Percentiles rank a stretch among this genome's conserved stretches.
These are phyloP conservation scores for Micropoecilia bifurca DNA, from an alignment of 2,797 vertebrate species.

Conservation along the genomic window DNA sequence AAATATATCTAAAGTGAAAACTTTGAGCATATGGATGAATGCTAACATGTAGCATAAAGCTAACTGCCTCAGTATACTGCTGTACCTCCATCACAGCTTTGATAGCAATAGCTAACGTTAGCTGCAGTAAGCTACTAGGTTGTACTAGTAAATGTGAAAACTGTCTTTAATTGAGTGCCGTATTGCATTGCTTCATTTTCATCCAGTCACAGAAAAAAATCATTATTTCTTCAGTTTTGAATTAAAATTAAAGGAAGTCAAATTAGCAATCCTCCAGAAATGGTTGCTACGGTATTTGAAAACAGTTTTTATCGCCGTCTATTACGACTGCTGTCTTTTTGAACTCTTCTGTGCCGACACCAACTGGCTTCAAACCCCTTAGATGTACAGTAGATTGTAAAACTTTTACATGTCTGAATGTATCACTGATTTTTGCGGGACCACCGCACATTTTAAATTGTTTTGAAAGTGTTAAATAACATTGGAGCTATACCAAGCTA, in stretches of 20 bases:
- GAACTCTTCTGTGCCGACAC: slow-evolving; percentile 31
- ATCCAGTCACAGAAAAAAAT: neutral
- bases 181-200: neutral
- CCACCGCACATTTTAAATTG: slow-evolving; percentile 28
- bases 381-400: slow-evolving; percentile 82
- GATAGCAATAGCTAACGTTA: slow-evolving; percentile 6
- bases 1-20: neutral
- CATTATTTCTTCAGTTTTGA: neutral
- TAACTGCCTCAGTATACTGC: neutral
- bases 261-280: slow-evolving; percentile 18
- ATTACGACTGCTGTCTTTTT: slow-evolving; percentile 13
- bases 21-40: neutral
- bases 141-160: slow-evolving; percentile 1
- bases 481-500: slow-evolving; percentile 42
- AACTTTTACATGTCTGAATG: slow-evolving; percentile 89
- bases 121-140: neutral
- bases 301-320: slow-evolving; percentile 3
- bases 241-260: neutral
- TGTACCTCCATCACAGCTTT: neutral
- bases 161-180: neutral
- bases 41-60: slow-evolving; percentile 17
- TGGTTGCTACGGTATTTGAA: slow-evolving; percentile 4
- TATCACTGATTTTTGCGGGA: slow-evolving; percentile 77
- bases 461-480: slow-evolving; percentile 47
- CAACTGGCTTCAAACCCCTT: slow-evolving; percentile 49